Evolutionary conservation across 2,797 vertebrate species (phyloP), one percentile per base, ranked within the genome.

Genomic region (Pterois miles): DNA sequence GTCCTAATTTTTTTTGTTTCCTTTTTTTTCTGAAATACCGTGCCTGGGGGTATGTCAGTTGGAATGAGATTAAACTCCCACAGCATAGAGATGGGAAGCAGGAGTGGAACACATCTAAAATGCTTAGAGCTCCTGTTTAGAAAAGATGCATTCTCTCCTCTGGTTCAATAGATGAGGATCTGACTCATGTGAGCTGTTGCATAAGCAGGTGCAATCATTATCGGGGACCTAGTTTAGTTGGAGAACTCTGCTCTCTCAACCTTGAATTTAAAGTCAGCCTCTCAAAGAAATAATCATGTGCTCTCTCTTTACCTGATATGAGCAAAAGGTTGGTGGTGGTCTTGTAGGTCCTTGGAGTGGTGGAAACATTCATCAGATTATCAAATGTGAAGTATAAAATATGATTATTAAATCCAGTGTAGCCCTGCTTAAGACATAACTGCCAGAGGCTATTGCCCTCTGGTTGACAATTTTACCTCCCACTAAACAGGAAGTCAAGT

Each of bases 31-130:
- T 18, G 31, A 80, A 87, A 85, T 87, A 84, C 36, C 29, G 9
- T 78, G 92, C 94, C 93, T 87, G 81, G 85, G 92, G 94, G 91
- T 92, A 87, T 74, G 88, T 92, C 93, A 92, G 87, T 90, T 93
- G 91, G 90, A 96, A 94, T 93, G 90, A 93, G 93, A 95, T 95
- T 95, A 93, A 94, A 95, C 93, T 93, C 93, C 94, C 90, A 92
- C 92, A 93, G 86, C 82, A 88, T 76, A 87, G 82, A 82, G 83
- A 92, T 78, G 78, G 87, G 83, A 91, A 92, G 91, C 76, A 59
- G 20, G 87, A 93, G 88, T 87, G 89, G 83, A 94, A 92, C 89
- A 90, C 83, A 91, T 93, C 87, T 91, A 80, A 94, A 93, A 93
- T 88, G 91, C 91, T 92, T 87, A 80, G 74, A 91, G 88, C 88